Conservation (phyloP, 2,888 invertebrate genomes). For the Drosophila mettleri region DNA sequence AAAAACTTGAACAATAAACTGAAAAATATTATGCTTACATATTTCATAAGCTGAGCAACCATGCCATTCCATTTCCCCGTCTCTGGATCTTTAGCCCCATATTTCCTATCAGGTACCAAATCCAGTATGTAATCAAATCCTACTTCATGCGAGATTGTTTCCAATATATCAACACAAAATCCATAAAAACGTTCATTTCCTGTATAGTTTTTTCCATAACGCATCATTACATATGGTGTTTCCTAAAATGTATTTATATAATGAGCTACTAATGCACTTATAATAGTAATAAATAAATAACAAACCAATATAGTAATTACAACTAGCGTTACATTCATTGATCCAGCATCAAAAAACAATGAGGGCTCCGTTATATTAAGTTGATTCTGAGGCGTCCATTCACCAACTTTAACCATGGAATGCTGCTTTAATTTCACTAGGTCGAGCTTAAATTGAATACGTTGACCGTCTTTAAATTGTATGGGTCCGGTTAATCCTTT, state of each 20-base stretch:
- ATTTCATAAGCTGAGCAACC: conserved; percentile 89
- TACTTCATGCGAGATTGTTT: conserved; percentile 88
- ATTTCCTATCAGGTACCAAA: conserved; percentile 90
- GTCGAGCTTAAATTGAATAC: conserved; percentile 91
- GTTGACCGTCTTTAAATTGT: conserved; percentile 91
- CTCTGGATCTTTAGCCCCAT: conserved; percentile 90
- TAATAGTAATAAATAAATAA: neutral
- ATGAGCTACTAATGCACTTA: neutral
- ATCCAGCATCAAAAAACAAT: conserved; percentile 90
- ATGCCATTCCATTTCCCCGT: conserved; percentile 92
- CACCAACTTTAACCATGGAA: conserved; percentile 90
- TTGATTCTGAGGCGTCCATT: conserved; percentile 89
- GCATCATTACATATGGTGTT: conserved; percentile 91
- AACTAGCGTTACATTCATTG: conserved; percentile 90
- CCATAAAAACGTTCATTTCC: conserved; percentile 92
- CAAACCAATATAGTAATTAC: conserved; percentile 91
- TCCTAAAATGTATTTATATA: conserved; percentile 85
- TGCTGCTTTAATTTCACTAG: conserved; percentile 90
- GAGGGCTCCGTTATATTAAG: conserved; percentile 90
- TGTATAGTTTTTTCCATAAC: conserved; percentile 88
- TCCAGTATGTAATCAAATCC: conserved; percentile 90
- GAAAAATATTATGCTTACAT: conserved; percentile 86
- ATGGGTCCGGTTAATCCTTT: conserved; percentile 92
- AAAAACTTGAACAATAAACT: too few relatives aligned
- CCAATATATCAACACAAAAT: conserved; percentile 91